Conservation (phyloP, 2,113 vertebrate genomes). For the Dissostichus mawsoni region DNA sequence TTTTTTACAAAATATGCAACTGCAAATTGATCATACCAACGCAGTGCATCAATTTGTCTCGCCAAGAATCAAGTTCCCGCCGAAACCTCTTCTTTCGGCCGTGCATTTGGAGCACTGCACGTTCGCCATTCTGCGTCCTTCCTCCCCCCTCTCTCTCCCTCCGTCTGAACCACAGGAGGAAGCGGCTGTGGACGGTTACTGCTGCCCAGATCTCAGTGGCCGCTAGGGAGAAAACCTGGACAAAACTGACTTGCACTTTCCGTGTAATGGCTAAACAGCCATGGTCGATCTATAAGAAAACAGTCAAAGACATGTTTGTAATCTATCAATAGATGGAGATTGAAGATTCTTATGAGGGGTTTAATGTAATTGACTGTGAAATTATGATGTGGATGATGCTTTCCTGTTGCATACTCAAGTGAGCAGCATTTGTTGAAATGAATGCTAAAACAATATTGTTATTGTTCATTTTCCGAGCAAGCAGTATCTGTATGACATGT, state of each 20-base stretch:
- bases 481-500: no score
- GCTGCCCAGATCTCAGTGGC: not conserved
- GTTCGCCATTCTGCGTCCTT: slow-evolving; percentile 93
- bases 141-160: slow-evolving; percentile 64
- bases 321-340: not conserved
- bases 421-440: not conserved
- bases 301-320: no score
- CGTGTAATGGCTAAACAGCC: no score
- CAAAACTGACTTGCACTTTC: not conserved
- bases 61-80: slow-evolving; percentile 98
- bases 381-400: not conserved
- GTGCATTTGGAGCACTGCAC: slow-evolving; percentile 95
- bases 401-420: not conserved
- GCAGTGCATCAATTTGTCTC: slow-evolving; percentile 95
- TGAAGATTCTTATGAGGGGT: no score
- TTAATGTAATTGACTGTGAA: not conserved
- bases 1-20: slow-evolving; percentile 13
- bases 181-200: not conserved
- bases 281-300: no score
- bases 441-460: no score
- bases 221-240: slow-evolving; percentile 5
- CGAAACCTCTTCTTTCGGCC: slow-evolving; percentile 95
- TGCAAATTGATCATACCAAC: slow-evolving; percentile 88
- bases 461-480: no score
- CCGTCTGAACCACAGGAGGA: slow-evolving; percentile 73